These are phyloP conservation scores for Trachelus stipa DNA, from an alignment of 2,888 invertebrate species.

Conservation along the genomic window DNA sequence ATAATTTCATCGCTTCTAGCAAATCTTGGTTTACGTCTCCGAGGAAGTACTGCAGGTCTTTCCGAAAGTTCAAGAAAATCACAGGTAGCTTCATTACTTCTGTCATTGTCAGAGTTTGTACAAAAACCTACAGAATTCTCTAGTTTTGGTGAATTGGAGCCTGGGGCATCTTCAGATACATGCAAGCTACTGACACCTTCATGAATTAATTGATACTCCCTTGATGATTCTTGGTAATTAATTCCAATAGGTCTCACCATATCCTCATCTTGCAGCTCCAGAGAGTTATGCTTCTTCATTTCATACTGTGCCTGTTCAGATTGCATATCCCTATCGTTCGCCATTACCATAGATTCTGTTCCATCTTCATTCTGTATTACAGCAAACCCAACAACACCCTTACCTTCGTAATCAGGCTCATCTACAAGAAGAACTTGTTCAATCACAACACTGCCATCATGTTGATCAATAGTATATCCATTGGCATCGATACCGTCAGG, in stretches of 20 bases:
- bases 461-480: slow-evolving; percentile 37
- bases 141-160: neutral
- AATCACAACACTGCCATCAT: slow-evolving; percentile 42
- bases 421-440: slow-evolving; percentile 52
- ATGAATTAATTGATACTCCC: slow-evolving; percentile 34
- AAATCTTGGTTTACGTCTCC: neutral
- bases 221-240: slow-evolving; percentile 24
- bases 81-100: slow-evolving; percentile 17
- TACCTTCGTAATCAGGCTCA: slow-evolving; percentile 39
- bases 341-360: slow-evolving; percentile 47
- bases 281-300: neutral
- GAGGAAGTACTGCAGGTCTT: neutral
- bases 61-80: slow-evolving; percentile 11
- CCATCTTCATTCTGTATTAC: slow-evolving; percentile 53
- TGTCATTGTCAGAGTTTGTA: slow-evolving; percentile 26
- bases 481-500: slow-evolving; percentile 29
- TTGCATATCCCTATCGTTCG: slow-evolving; percentile 29
- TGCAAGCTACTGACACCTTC: slow-evolving; percentile 41
- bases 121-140: slow-evolving; percentile 23
- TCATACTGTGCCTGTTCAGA: neutral
- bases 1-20: neutral
- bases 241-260: slow-evolving; percentile 19
- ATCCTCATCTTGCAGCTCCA: neutral
- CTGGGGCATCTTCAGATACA: slow-evolving; percentile 24
- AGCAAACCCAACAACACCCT: slow-evolving; percentile 53